phyloP scores from a whole-genome alignment of 2,113 vertebrate species.

The Anhinga anhinga region DNA sequence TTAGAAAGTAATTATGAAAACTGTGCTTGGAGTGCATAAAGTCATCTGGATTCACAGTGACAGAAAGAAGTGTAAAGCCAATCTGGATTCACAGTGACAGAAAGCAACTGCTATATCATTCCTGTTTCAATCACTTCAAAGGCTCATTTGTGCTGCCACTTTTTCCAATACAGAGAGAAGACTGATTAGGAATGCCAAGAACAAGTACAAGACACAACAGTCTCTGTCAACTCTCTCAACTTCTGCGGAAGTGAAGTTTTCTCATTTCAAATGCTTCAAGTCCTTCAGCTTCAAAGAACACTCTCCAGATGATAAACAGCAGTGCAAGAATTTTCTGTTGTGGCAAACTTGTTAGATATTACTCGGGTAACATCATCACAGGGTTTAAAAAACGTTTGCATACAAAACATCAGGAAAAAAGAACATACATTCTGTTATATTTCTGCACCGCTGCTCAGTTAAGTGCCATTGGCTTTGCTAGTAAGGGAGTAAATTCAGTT shows the following conservation, averaged over 20 bases:
- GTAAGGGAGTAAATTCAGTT: neutral
- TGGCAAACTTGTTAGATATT: neutral
- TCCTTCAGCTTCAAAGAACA: neutral
- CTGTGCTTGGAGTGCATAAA: neutral
- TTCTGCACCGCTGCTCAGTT: neutral
- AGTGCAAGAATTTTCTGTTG: neutral
- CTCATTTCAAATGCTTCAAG: neutral
- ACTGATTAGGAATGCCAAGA: neutral
- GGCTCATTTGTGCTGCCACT: neutral
- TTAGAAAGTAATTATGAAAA: neutral
- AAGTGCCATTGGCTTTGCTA: neutral
- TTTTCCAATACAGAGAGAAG: neutral
- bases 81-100: neutral
- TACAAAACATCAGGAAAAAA: neutral
- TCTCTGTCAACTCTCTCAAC: neutral
- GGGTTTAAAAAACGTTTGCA: neutral
- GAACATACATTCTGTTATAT: fast-evolving
- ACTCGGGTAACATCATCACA: neutral
- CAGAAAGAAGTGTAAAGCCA: neutral
- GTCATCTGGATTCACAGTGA: neutral
- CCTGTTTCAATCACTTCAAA: neutral
- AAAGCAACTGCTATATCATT: neutral
- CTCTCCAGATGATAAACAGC: neutral
- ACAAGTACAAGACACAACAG: neutral
- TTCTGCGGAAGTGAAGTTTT: neutral